Base-by-base conservation (phyloP, 2,113 vertebrate species). In the Alethe diademata region DNA sequence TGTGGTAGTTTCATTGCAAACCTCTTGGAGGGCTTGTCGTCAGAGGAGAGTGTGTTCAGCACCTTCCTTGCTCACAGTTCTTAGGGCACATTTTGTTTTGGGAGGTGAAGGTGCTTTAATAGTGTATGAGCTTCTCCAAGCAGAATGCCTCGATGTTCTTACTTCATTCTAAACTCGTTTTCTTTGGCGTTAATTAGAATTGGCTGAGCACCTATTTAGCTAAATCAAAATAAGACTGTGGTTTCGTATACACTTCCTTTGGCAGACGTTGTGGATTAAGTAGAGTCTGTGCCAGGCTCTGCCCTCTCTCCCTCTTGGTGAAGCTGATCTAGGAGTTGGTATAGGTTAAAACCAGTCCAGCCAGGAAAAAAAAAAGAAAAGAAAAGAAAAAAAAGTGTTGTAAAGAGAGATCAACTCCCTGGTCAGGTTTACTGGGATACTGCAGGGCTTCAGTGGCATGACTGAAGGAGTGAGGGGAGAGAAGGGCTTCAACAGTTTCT, bases 211-310 rank as follows among this genome's bases (percentile, higher is more conserved):
- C 71, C 78, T 92, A 45, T 94, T 92, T 69, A 83, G 78, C 72
- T 92, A 83, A 92, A 93, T 90, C 96, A 93, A 90, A 96, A 73
- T 88, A 90, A 80, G 82, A 50, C 67, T 78, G 67, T 93, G 92
- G 90, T 86, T 96, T 94, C 19, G 1, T 54, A 40, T 62, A 65
- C 50, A 31, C 88, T 88, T 90, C 94, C 86, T 65, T 80, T 92
- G 92, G 91, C 91, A 91, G 86, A 78, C 5, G 6, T 14, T 47
- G 71, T 38, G 83, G 82, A 79, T 95, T 90, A 90, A 80, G 94
- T 64, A 61, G 86, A 50, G 78, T n/a, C 91, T 70, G 82, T 86
- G 90, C 95, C 88, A 92, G 95, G 90, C 93, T 94, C 85, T 91
- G 78, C 78, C 85, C 74, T 94, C 78, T 87, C 90, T 86, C 61